Conservation (phyloP, 2,113 vertebrate genomes). For the Aplodontia rufa region DNA sequence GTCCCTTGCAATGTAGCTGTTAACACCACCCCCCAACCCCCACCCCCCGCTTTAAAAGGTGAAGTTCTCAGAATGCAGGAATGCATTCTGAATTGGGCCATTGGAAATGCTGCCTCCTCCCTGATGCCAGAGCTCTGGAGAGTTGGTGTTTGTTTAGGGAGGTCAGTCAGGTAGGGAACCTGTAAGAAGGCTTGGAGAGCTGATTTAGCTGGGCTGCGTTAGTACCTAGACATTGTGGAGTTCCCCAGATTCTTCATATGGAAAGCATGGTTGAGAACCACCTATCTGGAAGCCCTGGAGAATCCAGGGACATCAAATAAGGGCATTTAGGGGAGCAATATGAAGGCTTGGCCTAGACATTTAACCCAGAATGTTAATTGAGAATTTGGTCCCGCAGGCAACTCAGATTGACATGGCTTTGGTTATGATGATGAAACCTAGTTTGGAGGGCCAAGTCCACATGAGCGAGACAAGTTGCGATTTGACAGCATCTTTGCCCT, state of each 20-base stretch:
- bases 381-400: constrained; percentile 89
- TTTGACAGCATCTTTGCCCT: constrained; percentile 89
- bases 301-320: neutral
- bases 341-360: constrained; percentile 85
- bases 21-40: neutral
- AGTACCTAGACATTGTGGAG: neutral
- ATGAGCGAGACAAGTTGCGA: constrained; percentile 92
- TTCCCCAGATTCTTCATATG: neutral
- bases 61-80: neutral
- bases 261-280: neutral
- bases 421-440: constrained; percentile 92
- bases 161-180: neutral
- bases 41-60: neutral
- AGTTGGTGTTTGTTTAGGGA: neutral
- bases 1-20: neutral
- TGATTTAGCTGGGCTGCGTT: neutral
- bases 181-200: neutral
- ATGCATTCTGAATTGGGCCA: neutral
- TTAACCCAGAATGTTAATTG: constrained; percentile 89
- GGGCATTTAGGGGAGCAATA: neutral
- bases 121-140: neutral
- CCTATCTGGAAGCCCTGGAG: neutral
- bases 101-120: neutral
- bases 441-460: constrained; percentile 90
- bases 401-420: constrained; percentile 90